These are phyloP conservation scores for Margarornis squamiger DNA, from an alignment of 2,797 vertebrate genomes.

Conservation along the genomic window DNA sequence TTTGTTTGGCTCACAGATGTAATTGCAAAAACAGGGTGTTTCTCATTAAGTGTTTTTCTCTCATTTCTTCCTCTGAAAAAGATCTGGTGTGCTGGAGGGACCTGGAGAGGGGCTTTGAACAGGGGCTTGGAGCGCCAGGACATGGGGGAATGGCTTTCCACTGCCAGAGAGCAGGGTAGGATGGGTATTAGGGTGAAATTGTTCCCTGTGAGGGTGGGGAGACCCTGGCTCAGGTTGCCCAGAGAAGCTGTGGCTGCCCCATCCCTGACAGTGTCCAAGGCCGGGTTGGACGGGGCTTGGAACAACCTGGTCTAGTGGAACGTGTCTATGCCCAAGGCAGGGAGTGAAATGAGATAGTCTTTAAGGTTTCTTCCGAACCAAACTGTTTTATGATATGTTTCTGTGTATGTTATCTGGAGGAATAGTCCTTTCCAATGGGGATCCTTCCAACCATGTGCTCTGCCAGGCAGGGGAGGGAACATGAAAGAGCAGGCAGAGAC, in stretches of 20 bases:
- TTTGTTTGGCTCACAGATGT: neutral
- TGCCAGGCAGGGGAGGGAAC: neutral
- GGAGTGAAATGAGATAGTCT: neutral
- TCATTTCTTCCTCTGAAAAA: neutral
- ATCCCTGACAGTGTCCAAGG: neutral
- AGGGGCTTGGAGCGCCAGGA: neutral
- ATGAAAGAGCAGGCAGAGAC: neutral
- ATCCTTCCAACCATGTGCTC: neutral
- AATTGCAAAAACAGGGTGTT: neutral
- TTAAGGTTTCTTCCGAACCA: too few species aligned
- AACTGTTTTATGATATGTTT: neutral
- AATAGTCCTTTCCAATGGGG: neutral
- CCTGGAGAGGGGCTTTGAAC: neutral
- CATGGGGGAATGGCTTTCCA: neutral
- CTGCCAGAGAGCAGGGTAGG: neutral
- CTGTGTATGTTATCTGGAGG: neutral
- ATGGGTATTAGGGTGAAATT: neutral
- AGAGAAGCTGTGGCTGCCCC: neutral
- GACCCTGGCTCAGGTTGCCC: neutral
- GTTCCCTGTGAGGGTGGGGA: neutral
- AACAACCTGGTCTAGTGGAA: neutral
- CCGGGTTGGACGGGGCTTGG: accelerated
- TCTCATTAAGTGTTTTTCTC: neutral
- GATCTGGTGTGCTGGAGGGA: neutral
- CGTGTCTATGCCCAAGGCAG: neutral